Evolutionary conservation across 2,113 vertebrate species (phyloP), one percentile per base, ranked within the genome.

Genomic region (Aldabrachelys gigantea): DNA sequence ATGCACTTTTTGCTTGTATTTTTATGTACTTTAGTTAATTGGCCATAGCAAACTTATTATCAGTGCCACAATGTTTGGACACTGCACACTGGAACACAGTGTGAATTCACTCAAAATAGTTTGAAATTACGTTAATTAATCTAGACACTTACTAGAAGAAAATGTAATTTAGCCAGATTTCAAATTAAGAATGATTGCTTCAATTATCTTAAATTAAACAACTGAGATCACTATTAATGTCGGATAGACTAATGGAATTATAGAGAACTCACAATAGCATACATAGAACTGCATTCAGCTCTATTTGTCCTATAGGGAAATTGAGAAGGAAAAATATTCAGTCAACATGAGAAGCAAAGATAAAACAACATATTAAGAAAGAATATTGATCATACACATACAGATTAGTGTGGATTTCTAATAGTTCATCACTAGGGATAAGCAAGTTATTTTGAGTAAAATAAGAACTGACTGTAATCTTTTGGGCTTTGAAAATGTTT

Each of bases 201-300:
- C 92, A 94, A 92, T 95, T 82, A 92, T 96, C 91, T 95, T 95
- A 95, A 87, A 78, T 88, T 80, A 54, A 89, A 41, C 75, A 53
- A 96, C 41, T 94, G 89, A 91, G 81, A 96, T 90, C 49, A 89
- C 83, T 89, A 78, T 91, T 93, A 88, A 93, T 96, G 81, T 95
- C 72, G 87, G 89, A 89, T 13, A 96, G 72, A 95, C 80, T 93
- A 95, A 94, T 89, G 50, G 13, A 16, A 90, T 95, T 97, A 94
- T 31, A 79, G 90, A 53, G 14, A 95, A 88, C 82, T 92, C 92
- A 90, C 89, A 95, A 65, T 47, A 93, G 57, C 59, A 85, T 13
- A 62, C 49, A 69, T 84, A 89, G 93, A 76, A 89, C 85, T 81
- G 83, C 76, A 69, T 92, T 89, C 76, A 92, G 52, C 41, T 65